Percentiles rank a stretch among this genome's conserved stretches.
phyloP scores from a whole-genome alignment of 2,113 vertebrate species.

The Mugil cephalus region DNA sequence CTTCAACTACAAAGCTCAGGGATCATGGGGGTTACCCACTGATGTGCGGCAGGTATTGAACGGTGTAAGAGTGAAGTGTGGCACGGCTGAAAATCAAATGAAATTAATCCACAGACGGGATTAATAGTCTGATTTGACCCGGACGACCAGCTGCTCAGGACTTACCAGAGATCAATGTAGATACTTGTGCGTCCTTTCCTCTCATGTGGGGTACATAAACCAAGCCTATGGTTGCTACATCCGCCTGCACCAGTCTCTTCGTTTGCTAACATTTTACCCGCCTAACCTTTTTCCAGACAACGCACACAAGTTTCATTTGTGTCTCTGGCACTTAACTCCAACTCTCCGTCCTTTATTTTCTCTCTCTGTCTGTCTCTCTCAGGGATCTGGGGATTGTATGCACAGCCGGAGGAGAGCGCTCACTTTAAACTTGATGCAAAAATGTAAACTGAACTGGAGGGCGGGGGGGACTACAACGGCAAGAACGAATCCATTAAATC shows the following conservation, averaged over 20 bases:
- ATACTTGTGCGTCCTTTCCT: constrained; percentile 12
- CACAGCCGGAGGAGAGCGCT: background rate
- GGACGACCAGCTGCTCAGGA: constrained; percentile 7
- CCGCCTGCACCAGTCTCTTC: constrained; percentile 17
- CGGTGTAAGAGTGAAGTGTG: constrained; percentile 6
- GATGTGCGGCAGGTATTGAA: constrained; percentile 41
- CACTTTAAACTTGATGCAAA: constrained; percentile 36
- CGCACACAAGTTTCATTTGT: constrained; percentile 12
- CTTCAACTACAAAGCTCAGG: constrained; percentile 33
- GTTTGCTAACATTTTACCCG: constrained; percentile 40
- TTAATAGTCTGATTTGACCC: constrained; percentile 3
- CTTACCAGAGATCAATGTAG: constrained; percentile 38
- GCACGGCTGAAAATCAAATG: background rate
- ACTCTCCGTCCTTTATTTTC: background rate
- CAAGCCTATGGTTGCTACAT: constrained; percentile 22
- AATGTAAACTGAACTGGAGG: constrained; percentile 19
- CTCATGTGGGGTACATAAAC: background rate
- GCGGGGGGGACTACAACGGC: constrained; percentile 10
- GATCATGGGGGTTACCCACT: constrained; percentile 8
- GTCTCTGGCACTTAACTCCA: background rate
- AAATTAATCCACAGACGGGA: constrained; percentile 12
- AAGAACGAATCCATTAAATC: constrained; percentile 7
- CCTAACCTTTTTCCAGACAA: constrained; percentile 39
- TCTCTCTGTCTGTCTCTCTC: background rate
- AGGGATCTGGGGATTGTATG: constrained; percentile 10